These are phyloP conservation scores for Phyllostomus discolor DNA, from an alignment of 2,113 vertebrate species.

Conservation along the genomic window DNA sequence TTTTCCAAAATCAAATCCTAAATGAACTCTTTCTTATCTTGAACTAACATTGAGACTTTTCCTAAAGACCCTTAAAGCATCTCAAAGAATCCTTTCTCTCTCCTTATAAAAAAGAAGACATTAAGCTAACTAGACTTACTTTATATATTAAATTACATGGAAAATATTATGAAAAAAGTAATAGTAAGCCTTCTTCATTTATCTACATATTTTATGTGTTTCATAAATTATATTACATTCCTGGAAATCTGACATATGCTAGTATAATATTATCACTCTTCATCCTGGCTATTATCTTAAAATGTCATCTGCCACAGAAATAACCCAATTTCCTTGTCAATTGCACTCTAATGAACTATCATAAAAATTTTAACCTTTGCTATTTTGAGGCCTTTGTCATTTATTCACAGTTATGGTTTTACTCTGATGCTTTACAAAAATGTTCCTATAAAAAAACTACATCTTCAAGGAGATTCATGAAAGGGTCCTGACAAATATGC, in stretches of 20 bases:
- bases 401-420: neutral
- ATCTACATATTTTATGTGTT: neutral
- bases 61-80: neutral
- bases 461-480: neutral
- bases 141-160: neutral
- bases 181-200: neutral
- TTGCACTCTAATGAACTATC: neutral
- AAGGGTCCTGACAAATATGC: neutral
- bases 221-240: neutral
- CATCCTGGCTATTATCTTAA: neutral
- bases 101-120: neutral
- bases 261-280: neutral
- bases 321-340: neutral
- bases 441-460: neutral
- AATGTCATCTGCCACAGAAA: neutral
- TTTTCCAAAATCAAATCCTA: neutral
- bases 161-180: neutral
- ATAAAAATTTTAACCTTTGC: neutral
- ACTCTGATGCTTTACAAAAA: neutral
- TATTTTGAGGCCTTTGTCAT: neutral
- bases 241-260: neutral
- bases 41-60: neutral
- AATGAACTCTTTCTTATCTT: neutral
- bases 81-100: neutral
- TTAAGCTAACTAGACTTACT: neutral